Evolutionary conservation across 2,797 vertebrate species (phyloP), one percentile per base, ranked within the genome.

Genomic region (Taeniopygia guttata): DNA sequence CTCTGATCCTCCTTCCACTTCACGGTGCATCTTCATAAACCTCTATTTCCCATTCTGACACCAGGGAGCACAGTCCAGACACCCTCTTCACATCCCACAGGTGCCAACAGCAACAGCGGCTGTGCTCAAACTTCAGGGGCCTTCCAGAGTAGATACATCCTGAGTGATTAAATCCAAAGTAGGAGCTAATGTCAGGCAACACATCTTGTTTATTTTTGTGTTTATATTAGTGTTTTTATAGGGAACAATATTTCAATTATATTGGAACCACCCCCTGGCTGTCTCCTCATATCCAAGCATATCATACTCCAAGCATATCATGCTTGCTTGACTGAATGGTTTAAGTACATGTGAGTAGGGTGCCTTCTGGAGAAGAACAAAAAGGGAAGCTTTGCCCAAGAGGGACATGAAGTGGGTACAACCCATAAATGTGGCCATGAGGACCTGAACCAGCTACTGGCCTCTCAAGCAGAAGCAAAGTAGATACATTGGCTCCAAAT

Each of bases 391-490:
- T 84, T 34, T 90, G 29, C 17, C 43, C 43, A 74, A 70, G 18
- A 45, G 49, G 27, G 3, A 42, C 8, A 7, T 10, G 9, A 40
- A 38, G 16, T 11, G 11, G 7, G 8, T 72, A 6, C 42, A 72
- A 25, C 16, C 13, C 0, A 0, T 34, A 45, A 62, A 29, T 7
- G 29, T 25, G 42, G 14, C 29, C n/a, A 23, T 0, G 2, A 67
- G 38, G 29, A 21, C 55, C 58, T 78, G 45, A 89, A 77, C 4
- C 16, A 32, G 5, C 18, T 74, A 11, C 32, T 40, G 45, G 3
- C 6, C 12, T n/a, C 25, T 52, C 1, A 2, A 75, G 60, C 74
- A 74, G 12, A 46, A 90, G 29, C 4, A 77, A 84, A 78, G 9
- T 34, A 56, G 18, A 45, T 5, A 20, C 6, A 11, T 5, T 59